phyloP scores from a whole-genome alignment of 1,140 invertebrate species.

The Chrysopa pallens region DNA sequence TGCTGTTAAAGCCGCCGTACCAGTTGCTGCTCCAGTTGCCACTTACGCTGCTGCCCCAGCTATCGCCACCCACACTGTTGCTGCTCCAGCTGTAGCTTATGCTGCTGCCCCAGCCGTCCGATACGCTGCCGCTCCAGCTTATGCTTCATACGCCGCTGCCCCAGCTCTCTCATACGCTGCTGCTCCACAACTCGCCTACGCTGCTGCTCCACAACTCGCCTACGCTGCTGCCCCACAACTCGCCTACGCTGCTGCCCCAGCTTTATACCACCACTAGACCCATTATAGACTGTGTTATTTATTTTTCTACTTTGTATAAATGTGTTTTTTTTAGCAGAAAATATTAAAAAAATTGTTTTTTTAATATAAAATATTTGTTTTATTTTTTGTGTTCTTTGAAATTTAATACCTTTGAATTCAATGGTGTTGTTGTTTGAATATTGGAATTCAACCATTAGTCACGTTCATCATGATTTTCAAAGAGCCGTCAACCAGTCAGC shows the following conservation, averaged over 20 bases:
- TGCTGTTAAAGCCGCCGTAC: slow-evolving; percentile 11
- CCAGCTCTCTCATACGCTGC: slow-evolving; percentile 7
- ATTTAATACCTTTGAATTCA: too few relatives aligned
- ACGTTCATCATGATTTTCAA: too few relatives aligned
- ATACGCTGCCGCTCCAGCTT: neutral
- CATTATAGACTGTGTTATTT: too few relatives aligned
- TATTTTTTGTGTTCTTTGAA: too few relatives aligned
- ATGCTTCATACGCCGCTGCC: neutral
- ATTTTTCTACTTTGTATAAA: too few relatives aligned
- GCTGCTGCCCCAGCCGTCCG: neutral
- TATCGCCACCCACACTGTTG: neutral
- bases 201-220: slow-evolving; percentile 15
- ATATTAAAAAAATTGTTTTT: too few relatives aligned
- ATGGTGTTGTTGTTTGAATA: too few relatives aligned
- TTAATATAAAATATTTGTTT: too few relatives aligned
- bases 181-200: slow-evolving; percentile 11
- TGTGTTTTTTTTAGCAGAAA: too few relatives aligned
- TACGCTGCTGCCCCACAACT: slow-evolving; percentile 5
- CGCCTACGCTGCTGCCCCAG: slow-evolving; percentile 11
- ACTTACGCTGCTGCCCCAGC: neutral
- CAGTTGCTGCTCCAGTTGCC: neutral
- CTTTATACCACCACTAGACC: neutral
- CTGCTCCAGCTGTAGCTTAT: slow-evolving; percentile 1
- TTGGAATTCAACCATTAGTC: too few relatives aligned
- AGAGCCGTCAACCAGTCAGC: too few relatives aligned